Base-by-base conservation (phyloP, 2,113 vertebrate genomes). In the Eolophus roseicapilla region DNA sequence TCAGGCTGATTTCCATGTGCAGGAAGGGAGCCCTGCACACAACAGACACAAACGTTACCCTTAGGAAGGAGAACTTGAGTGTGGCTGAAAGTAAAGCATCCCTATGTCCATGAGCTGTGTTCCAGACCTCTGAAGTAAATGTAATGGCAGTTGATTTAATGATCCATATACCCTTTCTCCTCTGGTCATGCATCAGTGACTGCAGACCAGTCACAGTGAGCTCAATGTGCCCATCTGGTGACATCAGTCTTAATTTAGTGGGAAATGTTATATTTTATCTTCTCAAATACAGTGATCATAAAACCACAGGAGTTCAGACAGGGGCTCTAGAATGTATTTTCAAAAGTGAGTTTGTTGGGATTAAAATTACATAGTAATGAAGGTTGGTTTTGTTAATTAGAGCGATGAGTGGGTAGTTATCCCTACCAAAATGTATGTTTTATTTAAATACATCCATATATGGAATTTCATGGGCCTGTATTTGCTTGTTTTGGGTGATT, bases 11-110 rank as follows among this genome's bases (percentile, higher is more conserved):
- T 63, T 76, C 52, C 7, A 1, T 6, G 2, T 43, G 46, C 31
- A 28, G 43, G 47, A 17, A 53, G 41, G 19, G 63, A 83, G 18
- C 16, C 35, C 46, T 44, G 52, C 57, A 28, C 19, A 27, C 57
- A 31, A 28, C 55, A 33, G 76, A 28, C 13, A 12, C 24, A 62
- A 28, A 6, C 0, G 0, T 46, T 73, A 7, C 70, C 39, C 52
- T 74, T 74, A 14, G 7, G n/a, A 89, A 49, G 50, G 28, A 73
- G 78, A 27, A 59, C 27, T 20, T 49, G 37, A 62, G 8, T 12
- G 20, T 68, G 57, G 27, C 64, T 81, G 68, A 35, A 83, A 49
- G 53, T 20, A 68, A 59, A 78, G 17, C 14, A 4, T 23, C 2
- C 25, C 24, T 41, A 1, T 28, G 37, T 11, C 60, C 3, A 1